Percentiles rank a stretch among this genome's conserved stretches.
Evolutionary conservation across 2,113 vertebrate species (phyloP).

Genomic region (Melanotaenia duboulayi): DNA sequence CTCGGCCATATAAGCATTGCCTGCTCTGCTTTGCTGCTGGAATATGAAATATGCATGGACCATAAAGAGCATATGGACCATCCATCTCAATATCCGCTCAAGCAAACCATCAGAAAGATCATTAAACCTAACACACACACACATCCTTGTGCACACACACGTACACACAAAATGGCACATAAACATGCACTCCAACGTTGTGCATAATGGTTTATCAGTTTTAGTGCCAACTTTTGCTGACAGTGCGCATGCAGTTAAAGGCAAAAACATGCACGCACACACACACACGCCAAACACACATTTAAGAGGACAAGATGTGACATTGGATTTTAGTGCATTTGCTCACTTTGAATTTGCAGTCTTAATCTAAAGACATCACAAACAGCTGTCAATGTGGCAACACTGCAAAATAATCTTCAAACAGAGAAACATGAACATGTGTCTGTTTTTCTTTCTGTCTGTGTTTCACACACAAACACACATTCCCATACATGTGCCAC

Average conservation of each 20-base stretch:
- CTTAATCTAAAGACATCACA: constrained; percentile 49
- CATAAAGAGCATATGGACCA: constrained; percentile 83
- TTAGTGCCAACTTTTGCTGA: constrained; percentile 74
- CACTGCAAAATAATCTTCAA: background rate
- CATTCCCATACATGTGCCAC: background rate
- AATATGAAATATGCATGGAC: constrained; percentile 82
- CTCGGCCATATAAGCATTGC: constrained; percentile 73
- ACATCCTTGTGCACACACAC: constrained; percentile 17
- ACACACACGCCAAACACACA: constrained; percentile 14
- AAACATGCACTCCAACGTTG: constrained; percentile 72
- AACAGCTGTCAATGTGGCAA: constrained; percentile 43
- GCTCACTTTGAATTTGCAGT: constrained; percentile 19
- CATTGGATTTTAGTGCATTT: constrained; percentile 36
- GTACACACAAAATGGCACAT: constrained; percentile 67
- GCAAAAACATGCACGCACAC: constrained; percentile 8
- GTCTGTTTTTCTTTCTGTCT: constrained; percentile 6
- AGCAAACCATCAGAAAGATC: constrained; percentile 76
- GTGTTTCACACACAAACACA: constrained; percentile 1
- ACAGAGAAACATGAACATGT: constrained; percentile 22
- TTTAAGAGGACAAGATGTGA: constrained; percentile 2
- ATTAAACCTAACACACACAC: constrained; percentile 73
- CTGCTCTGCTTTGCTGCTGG: constrained; percentile 68
- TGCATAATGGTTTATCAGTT: constrained; percentile 77
- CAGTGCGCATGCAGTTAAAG: constrained; percentile 52
- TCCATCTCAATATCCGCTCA: constrained; percentile 80